phyloP scores from a whole-genome alignment of 2,888 invertebrate species.

The Polyommatus icarus region DNA sequence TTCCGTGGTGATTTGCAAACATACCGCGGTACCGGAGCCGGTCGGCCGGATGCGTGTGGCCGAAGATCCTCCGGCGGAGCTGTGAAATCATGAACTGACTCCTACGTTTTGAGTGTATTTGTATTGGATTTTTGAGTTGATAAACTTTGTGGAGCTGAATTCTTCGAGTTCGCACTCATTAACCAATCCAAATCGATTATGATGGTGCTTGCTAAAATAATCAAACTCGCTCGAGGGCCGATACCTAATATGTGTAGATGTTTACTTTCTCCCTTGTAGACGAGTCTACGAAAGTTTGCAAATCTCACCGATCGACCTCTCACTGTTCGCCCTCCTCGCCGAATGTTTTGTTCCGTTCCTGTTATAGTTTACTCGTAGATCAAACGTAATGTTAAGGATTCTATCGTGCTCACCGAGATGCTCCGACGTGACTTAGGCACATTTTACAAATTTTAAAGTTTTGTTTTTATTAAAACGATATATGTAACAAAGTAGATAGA shows the following conservation, averaged over 20 bases:
- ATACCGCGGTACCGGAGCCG: not conserved
- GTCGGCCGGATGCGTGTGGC: not conserved
- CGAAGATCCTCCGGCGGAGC: not conserved
- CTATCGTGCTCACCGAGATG: conserved; percentile 20
- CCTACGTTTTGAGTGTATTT: not conserved
- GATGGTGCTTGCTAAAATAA: conserved; percentile 26
- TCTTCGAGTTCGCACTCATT: not conserved
- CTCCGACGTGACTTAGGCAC: conserved; percentile 23
- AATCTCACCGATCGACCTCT: not conserved
- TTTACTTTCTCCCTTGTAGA: not conserved
- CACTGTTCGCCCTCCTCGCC: conserved; percentile 12
- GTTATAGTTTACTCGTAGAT: conserved; percentile 12
- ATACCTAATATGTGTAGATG: not conserved
- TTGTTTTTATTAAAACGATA: conserved; percentile 30
- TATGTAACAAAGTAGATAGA: conserved; percentile 34
- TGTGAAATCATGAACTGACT: not conserved
- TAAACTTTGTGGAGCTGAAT: not conserved
- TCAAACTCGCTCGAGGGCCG: conserved; percentile 13
- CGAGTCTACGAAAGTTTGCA: conserved; percentile 4
- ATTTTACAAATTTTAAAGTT: conserved; percentile 21
- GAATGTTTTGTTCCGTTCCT: not conserved
- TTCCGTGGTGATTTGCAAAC: conserved; percentile 26
- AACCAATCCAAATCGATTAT: conserved; percentile 17
- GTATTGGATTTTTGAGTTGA: conserved; percentile 3
- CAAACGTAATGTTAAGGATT: conserved; percentile 21